Base-by-base conservation (phyloP, 1,140 invertebrate species). In the Pachyrhynchus sulphureomaculatus region DNA sequence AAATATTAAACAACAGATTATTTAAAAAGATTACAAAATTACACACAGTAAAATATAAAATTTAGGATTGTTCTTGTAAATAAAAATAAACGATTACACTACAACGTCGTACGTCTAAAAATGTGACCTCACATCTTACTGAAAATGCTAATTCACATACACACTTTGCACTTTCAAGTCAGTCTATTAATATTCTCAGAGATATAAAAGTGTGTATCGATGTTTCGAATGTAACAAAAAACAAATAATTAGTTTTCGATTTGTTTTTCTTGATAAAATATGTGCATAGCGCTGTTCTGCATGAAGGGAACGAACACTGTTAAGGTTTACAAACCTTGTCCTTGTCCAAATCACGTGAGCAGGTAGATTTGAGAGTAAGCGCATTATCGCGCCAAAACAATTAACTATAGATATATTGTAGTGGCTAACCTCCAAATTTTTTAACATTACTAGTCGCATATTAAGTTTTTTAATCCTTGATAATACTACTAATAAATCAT, bases 221-320 rank as follows among this genome's bases (percentile, higher is more conserved):
- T 49, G 47, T 5, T 18, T 41, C 10, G 47, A 10, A 29, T 32
- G 15, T 5, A 34, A 34, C 26, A 12, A 12, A 29, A 8, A 52
- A 24, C 13, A n/a, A 52, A 48, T 29, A 6, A 12, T 29, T 29
- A 21, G 41, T 21, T 21, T n/a, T n/a, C n/a, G 15, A 20, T 4
- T 26, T 39, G 15, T 54, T 34, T 56, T 15, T 32, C 13, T 44
- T 13, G 17, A 29, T 12, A 23, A 33, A 55, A 36, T 41, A 62
- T 62, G 60, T 62, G 60, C 36, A 48, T 62, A 29, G 60, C 60
- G 20, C 24, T 62, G 47, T 62, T 62, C 60, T 62, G 60, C 52
- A 62, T 62, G 60, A 62, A 56, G 45, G 60, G 60, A 41, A 62
- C 52, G 60, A 62, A 62, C 44, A 62, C 52, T 17, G 32, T 62